These are phyloP conservation scores for Ptychoptera albimana DNA, from an alignment of 2,888 invertebrate genomes.

Conservation along the genomic window DNA sequence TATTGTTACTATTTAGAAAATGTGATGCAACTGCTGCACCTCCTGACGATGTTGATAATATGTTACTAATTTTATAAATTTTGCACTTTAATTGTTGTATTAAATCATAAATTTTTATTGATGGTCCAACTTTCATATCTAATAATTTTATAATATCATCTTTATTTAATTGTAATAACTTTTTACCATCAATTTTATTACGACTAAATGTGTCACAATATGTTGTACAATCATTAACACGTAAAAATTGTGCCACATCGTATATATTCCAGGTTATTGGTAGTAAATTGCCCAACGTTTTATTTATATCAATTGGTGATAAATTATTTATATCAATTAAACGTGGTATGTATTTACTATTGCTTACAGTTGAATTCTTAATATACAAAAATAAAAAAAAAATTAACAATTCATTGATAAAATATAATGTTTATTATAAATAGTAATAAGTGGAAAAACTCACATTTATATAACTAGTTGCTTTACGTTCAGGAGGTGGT, in stretches of 20 bases:
- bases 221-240: constrained; percentile 69
- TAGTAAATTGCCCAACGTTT: constrained; percentile 14
- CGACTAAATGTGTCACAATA: constrained; percentile 50
- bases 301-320: background rate
- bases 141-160: constrained; percentile 80
- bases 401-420: background rate
- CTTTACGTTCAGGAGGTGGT: constrained; percentile 41
- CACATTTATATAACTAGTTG: constrained; percentile 46
- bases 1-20: no score
- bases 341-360: constrained; percentile 39
- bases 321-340: constrained; percentile 18
- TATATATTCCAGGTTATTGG: constrained; percentile 64
- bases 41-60: constrained; percentile 40
- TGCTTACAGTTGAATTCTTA: constrained; percentile 32
- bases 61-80: constrained; percentile 41
- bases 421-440: constrained; percentile 6
- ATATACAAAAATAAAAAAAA: constrained; percentile 8
- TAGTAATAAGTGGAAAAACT: constrained; percentile 14
- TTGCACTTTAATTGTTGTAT: constrained; percentile 82
- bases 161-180: constrained; percentile 64
- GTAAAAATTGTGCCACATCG: constrained; percentile 80
- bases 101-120: constrained; percentile 81
- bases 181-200: constrained; percentile 65
- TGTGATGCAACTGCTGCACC: no score
- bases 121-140: constrained; percentile 89